These are phyloP conservation scores for Columba livia DNA, from an alignment of 2,113 vertebrate species.

Conservation along the genomic window DNA sequence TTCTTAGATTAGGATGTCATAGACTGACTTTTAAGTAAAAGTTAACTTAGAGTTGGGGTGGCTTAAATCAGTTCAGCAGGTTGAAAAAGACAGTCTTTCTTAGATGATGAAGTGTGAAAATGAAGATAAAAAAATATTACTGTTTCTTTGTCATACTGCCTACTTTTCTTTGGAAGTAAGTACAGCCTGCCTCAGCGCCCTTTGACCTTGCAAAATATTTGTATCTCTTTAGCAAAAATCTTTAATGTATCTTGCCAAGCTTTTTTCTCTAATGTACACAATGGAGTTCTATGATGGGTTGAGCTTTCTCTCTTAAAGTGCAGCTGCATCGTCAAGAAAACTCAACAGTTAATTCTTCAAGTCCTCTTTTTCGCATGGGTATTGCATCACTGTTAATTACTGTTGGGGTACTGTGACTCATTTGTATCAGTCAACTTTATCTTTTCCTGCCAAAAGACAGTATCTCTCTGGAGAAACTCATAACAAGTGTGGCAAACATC, in stretches of 20 bases:
- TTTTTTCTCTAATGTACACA: constrained; percentile 60
- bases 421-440: constrained; percentile 76
- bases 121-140: constrained; percentile 58
- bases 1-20: constrained; percentile 18
- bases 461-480: constrained; percentile 80
- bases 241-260: constrained; percentile 60
- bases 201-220: constrained; percentile 68
- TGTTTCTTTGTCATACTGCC: constrained; percentile 63
- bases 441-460: constrained; percentile 76
- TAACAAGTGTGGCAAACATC: constrained; percentile 69
- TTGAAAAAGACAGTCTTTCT: constrained; percentile 58
- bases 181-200: constrained; percentile 42
- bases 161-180: constrained; percentile 54
- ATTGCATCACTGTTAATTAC: constrained; percentile 77
- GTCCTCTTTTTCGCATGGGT: constrained; percentile 70
- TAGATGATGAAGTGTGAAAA: constrained; percentile 67
- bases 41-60: constrained; percentile 26
- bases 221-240: constrained; percentile 65
- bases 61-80: constrained; percentile 60
- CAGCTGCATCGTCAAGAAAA: constrained; percentile 54
- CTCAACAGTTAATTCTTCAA: constrained; percentile 69
- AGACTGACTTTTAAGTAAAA: constrained; percentile 19
- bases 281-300: constrained; percentile 32
- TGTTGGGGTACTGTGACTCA: constrained; percentile 72
- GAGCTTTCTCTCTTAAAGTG: constrained; percentile 49